Evolutionary conservation across 2,797 vertebrate species (phyloP).

Genomic region (Manis crassicaudata): DNA sequence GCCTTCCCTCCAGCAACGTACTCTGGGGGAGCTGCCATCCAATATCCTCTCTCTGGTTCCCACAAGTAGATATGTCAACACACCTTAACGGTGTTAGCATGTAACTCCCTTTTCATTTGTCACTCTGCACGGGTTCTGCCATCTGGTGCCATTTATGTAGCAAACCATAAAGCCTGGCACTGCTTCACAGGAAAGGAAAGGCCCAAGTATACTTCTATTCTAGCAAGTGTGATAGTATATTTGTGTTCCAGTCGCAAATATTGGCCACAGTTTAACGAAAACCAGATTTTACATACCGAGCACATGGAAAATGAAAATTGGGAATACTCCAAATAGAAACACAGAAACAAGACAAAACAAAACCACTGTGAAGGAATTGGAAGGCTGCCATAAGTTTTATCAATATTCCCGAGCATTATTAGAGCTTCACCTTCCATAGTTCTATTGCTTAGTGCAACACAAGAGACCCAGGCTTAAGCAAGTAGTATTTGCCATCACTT

Average conservation of each 20-base stretch:
- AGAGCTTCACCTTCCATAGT: not conserved
- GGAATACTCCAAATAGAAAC: slow-evolving; percentile 26
- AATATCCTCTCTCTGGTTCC: slow-evolving; percentile 39
- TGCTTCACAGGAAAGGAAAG: slow-evolving; percentile 61
- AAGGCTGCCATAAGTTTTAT: slow-evolving; percentile 68
- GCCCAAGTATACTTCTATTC: slow-evolving; percentile 51
- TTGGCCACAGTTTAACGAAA: slow-evolving; percentile 67
- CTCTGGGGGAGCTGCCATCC: not conserved
- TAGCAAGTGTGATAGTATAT: slow-evolving; percentile 63
- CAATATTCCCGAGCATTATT: slow-evolving; percentile 51
- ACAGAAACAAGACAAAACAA: slow-evolving; percentile 32
- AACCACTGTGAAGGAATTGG: slow-evolving; percentile 49
- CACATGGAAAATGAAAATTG: slow-evolving; percentile 68
- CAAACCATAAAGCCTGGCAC: slow-evolving; percentile 9
- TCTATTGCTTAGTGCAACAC: not conserved
- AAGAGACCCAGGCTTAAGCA: not conserved
- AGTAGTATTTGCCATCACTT: slow-evolving; percentile 28
- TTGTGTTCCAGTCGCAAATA: slow-evolving; percentile 64
- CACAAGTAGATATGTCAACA: slow-evolving; percentile 73
- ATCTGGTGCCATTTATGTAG: slow-evolving; percentile 25
- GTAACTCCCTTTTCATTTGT: slow-evolving; percentile 33
- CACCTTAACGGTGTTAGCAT: slow-evolving; percentile 27
- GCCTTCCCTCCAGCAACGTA: not conserved
- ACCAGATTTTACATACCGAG: slow-evolving; percentile 49
- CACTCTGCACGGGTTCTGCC: slow-evolving; percentile 25